Evolutionary conservation across 2,888 invertebrate species (phyloP).

Genomic region (Frankliniella fusca): DNA sequence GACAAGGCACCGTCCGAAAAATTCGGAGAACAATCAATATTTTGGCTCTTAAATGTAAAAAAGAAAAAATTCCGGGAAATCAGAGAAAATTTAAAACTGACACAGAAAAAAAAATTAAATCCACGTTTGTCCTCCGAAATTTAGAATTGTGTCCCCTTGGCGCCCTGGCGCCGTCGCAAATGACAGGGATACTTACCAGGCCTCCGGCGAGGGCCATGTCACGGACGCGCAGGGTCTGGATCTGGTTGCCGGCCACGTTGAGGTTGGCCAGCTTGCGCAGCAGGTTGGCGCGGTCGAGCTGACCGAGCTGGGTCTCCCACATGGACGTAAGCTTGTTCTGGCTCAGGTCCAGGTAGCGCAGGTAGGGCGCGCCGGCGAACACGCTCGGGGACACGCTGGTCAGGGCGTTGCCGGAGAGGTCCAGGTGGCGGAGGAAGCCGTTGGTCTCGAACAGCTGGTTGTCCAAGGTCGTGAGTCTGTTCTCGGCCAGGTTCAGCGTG

Average conservation of each 20-base stretch:
- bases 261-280: constrained; percentile 52
- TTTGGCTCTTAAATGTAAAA: too few species aligned
- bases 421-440: constrained; percentile 60
- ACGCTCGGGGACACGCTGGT: constrained; percentile 61
- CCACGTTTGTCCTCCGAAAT: too few species aligned
- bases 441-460: constrained; percentile 63
- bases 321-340: constrained; percentile 63
- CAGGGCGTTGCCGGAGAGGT: constrained; percentile 68
- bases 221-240: constrained; percentile 46
- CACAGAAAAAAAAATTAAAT: too few species aligned
- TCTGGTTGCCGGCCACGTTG: constrained; percentile 57
- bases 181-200: background rate
- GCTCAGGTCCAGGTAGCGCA: constrained; percentile 67
- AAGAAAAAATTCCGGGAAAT: too few species aligned
- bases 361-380: constrained; percentile 59
- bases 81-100: too few species aligned
- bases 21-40: too few species aligned
- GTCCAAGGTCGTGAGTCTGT: constrained; percentile 60
- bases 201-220: constrained; percentile 38
- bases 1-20: background rate
- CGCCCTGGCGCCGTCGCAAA: too few species aligned
- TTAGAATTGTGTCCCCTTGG: too few species aligned
- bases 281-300: constrained; percentile 51
- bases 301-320: constrained; percentile 53
- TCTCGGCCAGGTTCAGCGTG: constrained; percentile 68